Conservation (phyloP, 2,888 invertebrate genomes). For the Apamea sordens region DNA sequence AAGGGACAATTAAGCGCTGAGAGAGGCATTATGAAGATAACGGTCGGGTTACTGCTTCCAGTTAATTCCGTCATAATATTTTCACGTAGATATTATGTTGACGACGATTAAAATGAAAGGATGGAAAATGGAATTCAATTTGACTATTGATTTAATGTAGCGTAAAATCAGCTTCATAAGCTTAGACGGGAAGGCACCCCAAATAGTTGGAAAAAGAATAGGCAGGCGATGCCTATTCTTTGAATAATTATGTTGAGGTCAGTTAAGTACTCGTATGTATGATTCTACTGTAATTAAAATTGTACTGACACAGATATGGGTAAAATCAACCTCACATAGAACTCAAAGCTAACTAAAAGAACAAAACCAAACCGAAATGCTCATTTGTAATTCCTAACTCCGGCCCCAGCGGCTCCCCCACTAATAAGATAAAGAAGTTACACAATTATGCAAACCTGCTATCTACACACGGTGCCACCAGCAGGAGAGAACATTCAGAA, state of each 20-base stretch:
- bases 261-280: too few species aligned
- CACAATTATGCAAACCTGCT: constrained; percentile 14
- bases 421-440: constrained; percentile 27
- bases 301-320: neutral
- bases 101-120: neutral
- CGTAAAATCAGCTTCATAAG: neutral
- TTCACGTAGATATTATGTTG: neutral
- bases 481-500: constrained; percentile 56
- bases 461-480: constrained; percentile 16
- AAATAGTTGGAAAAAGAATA: neutral
- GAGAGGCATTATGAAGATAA: neutral
- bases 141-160: neutral
- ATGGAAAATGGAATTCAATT: neutral
- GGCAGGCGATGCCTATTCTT: neutral
- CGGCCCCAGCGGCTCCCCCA: neutral
- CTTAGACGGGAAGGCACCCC: neutral
- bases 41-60: neutral
- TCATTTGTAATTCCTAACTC: constrained; percentile 5
- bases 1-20: neutral
- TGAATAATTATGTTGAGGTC: too few species aligned
- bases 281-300: neutral
- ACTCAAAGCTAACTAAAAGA: neutral
- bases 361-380: constrained; percentile 2
- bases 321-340: neutral
- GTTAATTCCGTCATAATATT: neutral